phyloP scores from a whole-genome alignment of 2,888 invertebrate genomes.

The Leptopterna dolabrata region DNA sequence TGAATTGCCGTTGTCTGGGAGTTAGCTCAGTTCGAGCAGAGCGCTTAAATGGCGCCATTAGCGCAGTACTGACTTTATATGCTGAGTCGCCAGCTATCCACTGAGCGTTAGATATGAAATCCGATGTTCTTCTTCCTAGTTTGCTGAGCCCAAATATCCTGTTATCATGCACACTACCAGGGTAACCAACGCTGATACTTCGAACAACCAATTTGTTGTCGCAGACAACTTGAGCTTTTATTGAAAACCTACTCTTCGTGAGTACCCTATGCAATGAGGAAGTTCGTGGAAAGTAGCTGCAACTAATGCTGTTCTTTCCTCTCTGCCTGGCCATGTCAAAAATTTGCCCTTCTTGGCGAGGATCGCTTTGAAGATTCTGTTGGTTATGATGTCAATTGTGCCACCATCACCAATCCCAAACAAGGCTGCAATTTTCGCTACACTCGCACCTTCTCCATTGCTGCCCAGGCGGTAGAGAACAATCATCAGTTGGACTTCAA shows the following conservation, averaged over 20 bases:
- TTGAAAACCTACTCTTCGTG: slow-evolving; percentile 43
- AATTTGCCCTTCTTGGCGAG: neutral
- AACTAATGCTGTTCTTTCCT: neutral
- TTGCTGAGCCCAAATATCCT: neutral
- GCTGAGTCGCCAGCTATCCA: slow-evolving; percentile 49
- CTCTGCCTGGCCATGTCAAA: neutral
- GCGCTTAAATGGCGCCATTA: slow-evolving; percentile 8
- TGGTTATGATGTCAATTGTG: neutral
- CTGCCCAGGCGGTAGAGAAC: slow-evolving; percentile 12
- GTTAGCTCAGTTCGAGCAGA: neutral
- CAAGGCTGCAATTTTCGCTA: slow-evolving; percentile 16
- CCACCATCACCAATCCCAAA: slow-evolving; percentile 34
- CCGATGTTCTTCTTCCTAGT: neutral
- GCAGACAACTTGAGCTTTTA: slow-evolving; percentile 47
- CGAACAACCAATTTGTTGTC: slow-evolving; percentile 6
- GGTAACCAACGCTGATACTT: neutral
- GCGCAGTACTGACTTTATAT: neutral
- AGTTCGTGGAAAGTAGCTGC: neutral
- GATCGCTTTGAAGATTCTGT: neutral
- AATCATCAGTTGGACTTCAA: slow-evolving; percentile 13
- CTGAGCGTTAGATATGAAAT: neutral
- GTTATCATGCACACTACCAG: slow-evolving; percentile 36
- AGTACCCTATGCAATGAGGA: slow-evolving; percentile 40
- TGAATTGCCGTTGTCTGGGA: slow-evolving; percentile 40
- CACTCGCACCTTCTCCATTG: neutral